Base-by-base conservation (phyloP, 2,113 vertebrate genomes). In the Pterophyllum scalare region DNA sequence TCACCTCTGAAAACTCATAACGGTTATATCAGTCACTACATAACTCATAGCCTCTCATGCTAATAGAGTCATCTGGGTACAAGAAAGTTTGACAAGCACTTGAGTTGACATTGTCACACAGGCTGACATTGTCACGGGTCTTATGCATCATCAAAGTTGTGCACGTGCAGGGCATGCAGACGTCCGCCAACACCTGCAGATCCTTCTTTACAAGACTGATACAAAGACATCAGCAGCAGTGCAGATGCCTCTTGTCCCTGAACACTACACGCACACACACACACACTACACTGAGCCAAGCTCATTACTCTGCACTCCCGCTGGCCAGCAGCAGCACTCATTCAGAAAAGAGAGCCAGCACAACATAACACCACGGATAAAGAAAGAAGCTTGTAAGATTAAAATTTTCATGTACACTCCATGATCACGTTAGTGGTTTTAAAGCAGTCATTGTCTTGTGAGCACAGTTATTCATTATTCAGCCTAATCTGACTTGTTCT, bases 331-430 rank as follows among this genome's bases (percentile, higher is more conserved):
- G 77, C 33, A 22, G 38, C 33, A 46, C 59, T 79, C 75, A 88
- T 90, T 93, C 79, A 88, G 80, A 88, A 87, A 88, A 75, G 7
- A 75, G 24, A 81, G 5, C 19, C n/a, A 22, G 40, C 17, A 52
- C 59, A 81, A 56, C 7, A 52, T 6, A 83, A 56, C 40, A 49
- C 14, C 26, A 26, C 26, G 9, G 35, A 61, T 12, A 49, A 38
- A 60, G 76, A 26, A 60, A 74, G 3, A 65, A 8, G 28, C 54
- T 75, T 35, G 14, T 38, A 22, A 64, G 40, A 65, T 58, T 33
- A 11, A n/a, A 80, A 38, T 70, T 59, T 3, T n/a, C 28, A 62
- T 3, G 0, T 35, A n/a, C 22, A 12, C 70, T 33, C 33, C 26
- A 15, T 62, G 43, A 78, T 54, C 7, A 17, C 35, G 38, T 54